phyloP scores from a whole-genome alignment of 2,888 invertebrate genomes.

The Malacosoma neustria region DNA sequence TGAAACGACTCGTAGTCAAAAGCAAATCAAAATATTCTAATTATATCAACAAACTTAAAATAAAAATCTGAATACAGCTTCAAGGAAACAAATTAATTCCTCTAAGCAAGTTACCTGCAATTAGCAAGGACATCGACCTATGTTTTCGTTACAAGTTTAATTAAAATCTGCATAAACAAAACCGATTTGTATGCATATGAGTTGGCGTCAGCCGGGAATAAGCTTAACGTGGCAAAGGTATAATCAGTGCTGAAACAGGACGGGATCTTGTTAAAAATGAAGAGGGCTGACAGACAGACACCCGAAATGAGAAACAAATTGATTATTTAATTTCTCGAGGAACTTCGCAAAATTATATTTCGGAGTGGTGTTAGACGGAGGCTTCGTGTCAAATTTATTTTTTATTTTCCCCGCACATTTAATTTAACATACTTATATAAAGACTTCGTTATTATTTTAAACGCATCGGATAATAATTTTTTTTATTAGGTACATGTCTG shows the following conservation, averaged over 20 bases:
- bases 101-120: slow-evolving; percentile 27
- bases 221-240: neutral
- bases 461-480: no score
- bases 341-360: neutral
- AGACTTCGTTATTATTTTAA: no score
- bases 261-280: neutral
- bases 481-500: no score
- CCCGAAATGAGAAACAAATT: neutral
- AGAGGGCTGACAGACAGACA: neutral
- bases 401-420: no score
- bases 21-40: no score
- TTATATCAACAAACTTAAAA: no score
- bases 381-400: no score
- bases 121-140: slow-evolving; percentile 41
- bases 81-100: no score
- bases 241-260: neutral
- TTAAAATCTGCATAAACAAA: neutral
- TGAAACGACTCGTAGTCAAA: no score
- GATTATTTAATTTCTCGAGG: neutral
- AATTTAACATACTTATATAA: no score
- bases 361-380: no score
- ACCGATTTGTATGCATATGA: neutral
- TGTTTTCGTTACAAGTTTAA: neutral
- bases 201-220: neutral
- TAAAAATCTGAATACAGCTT: no score